phyloP scores from a whole-genome alignment of 2,797 vertebrate genomes.

The Microctenopoma lineatum region DNA sequence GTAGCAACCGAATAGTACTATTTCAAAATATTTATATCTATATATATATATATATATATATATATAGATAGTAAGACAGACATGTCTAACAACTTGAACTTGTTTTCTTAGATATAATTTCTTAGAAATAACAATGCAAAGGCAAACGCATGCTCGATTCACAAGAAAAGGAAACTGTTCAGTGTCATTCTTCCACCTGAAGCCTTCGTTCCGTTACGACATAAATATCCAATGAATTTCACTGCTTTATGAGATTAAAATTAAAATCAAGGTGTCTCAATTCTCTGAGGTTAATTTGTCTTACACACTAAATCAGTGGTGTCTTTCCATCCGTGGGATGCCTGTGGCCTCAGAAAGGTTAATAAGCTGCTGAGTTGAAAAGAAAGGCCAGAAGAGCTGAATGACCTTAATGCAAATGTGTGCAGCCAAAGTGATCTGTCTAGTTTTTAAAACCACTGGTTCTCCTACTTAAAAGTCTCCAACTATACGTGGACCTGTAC shows the following conservation, averaged over 20 bases:
- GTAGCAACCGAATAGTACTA: not conserved
- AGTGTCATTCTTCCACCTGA: constrained; percentile 23
- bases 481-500: constrained; percentile 36
- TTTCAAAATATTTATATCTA: not conserved
- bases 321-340: constrained; percentile 66
- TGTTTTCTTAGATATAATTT: not conserved
- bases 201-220: constrained; percentile 58
- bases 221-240: constrained; percentile 52
- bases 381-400: constrained; percentile 59
- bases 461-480: constrained; percentile 55
- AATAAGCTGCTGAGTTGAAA: constrained; percentile 79
- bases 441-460: constrained; percentile 59
- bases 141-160: not conserved
- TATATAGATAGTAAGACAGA: not conserved
- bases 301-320: constrained; percentile 59
- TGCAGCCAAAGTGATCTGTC: constrained; percentile 65
- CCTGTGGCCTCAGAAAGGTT: constrained; percentile 81
- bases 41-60: not conserved
- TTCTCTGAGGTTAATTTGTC: constrained; percentile 78
- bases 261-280: constrained; percentile 77
- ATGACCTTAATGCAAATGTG: constrained; percentile 74
- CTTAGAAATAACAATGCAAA: not conserved
- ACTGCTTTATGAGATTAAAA: constrained; percentile 74
- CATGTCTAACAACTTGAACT: not conserved
- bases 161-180: constrained; percentile 4